Evolutionary conservation across 1,140 invertebrate genomes (phyloP), one percentile per base, ranked within the genome.

Genomic region (Drosophila leontia): DNA sequence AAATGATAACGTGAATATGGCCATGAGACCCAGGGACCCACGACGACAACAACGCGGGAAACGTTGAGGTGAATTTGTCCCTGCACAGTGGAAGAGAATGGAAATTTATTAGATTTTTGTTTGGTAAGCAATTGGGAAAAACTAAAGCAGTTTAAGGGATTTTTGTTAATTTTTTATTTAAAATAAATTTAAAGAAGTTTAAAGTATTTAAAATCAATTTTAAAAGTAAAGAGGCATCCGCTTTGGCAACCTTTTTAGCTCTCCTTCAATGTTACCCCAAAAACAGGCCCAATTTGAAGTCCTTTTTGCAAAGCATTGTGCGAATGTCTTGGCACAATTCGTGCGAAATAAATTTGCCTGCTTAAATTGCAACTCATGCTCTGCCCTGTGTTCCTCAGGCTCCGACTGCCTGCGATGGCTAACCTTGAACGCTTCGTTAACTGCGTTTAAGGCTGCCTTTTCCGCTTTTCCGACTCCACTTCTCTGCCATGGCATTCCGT

Each of bases 311-410:
- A 35, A 45, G 35, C 57, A 75, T 75, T 83, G 75, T 76, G 51
- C 39, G 51, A 80, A 76, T 76, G 80, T 71, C 80, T 76, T 75
- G 55, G 60, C 70, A 63, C 80, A 70, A 65, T 78, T 83, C 80
- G 80, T 83, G 80, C 80, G 81, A 84, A 84, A 84, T 84, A 84
- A 84, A 84, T 84, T 84, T 83, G 71, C 59, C 79, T 84, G 62
- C 59, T 72, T 63, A 77, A 72, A 84, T 63, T 84, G 81, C 81
- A 84, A 84, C 77, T 84, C 81, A 84, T 84, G 81, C 48, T 68
- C 51, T n/a, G 48, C 9, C 47, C 47, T 56, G 57, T 47, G 57
- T 65, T 51, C 39, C 63, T 69, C 59, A 44, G 48, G 48, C 64
- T 19, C 19, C 55, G 39, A 57, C 63, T 53, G 65, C 39, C 37